Percentiles rank a stretch among this genome's conserved stretches.
phyloP scores from a whole-genome alignment of 2,888 invertebrate species.

The Dolichopus griseipennis region DNA sequence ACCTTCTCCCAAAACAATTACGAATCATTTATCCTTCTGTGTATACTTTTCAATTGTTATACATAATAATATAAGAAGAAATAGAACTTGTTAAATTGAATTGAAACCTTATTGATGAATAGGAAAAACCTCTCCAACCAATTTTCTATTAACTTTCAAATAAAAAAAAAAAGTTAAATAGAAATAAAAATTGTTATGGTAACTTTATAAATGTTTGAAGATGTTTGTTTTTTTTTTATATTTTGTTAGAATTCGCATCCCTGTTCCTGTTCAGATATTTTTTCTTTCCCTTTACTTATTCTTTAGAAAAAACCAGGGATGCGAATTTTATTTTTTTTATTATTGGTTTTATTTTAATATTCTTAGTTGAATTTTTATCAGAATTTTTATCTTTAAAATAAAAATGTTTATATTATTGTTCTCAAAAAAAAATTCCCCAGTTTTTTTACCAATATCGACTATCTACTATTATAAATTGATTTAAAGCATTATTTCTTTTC shows the following conservation, averaged over 20 bases:
- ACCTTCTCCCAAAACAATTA: neutral
- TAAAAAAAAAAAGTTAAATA: too few species aligned
- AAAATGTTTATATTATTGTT: too few species aligned
- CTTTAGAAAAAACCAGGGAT: too few species aligned
- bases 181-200: neutral
- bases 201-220: neutral
- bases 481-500: neutral
- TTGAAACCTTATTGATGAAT: neutral
- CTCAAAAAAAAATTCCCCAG: neutral
- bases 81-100: neutral
- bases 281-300: too few species aligned
- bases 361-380: neutral
- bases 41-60: too few species aligned
- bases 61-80: too few species aligned
- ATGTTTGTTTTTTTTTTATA: too few species aligned
- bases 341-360: neutral
- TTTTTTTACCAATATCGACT: neutral
- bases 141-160: neutral
- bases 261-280: too few species aligned
- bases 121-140: too few species aligned
- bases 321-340: neutral
- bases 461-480: neutral
- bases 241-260: too few species aligned
- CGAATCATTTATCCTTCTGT: neutral
- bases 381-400: neutral